These are phyloP conservation scores for Callosobruchus maculatus DNA, from an alignment of 2,888 invertebrate species.

Conservation along the genomic window DNA sequence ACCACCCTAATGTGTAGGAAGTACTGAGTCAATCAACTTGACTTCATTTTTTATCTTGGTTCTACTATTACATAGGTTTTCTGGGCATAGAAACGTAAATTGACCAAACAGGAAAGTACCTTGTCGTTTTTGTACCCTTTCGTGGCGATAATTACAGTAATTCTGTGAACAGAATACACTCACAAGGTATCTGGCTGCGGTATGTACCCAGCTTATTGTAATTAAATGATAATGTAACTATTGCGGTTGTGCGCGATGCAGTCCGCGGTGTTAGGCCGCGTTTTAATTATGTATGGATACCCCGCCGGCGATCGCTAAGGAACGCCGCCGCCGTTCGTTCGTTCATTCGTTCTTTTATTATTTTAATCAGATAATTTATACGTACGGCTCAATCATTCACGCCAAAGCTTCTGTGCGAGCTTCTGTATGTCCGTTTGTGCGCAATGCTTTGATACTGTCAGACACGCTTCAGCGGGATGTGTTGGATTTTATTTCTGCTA, in stretches of 20 bases:
- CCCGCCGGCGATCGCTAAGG: background rate
- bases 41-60: too few relatives aligned
- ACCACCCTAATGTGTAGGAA: too few relatives aligned
- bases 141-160: background rate
- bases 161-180: background rate
- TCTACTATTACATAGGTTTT: too few relatives aligned
- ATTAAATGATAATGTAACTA: background rate
- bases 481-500: background rate
- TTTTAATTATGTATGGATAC: background rate
- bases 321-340: too few relatives aligned
- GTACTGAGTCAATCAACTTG: too few relatives aligned
- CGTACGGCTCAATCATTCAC: background rate
- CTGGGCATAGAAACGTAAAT: too few relatives aligned
- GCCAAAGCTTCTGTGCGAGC: background rate
- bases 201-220: background rate
- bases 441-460: background rate
- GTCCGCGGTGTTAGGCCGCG: background rate
- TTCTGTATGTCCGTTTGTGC: background rate
- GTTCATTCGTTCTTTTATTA: background rate
- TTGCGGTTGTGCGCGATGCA: background rate
- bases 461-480: background rate
- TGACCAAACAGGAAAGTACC: too few relatives aligned
- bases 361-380: background rate
- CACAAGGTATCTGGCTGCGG: background rate
- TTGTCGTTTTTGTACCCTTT: background rate